Evolutionary conservation across 2,113 vertebrate genomes (phyloP), one percentile per base, ranked within the genome.

Genomic region (Dasyornis broadbenti): DNA sequence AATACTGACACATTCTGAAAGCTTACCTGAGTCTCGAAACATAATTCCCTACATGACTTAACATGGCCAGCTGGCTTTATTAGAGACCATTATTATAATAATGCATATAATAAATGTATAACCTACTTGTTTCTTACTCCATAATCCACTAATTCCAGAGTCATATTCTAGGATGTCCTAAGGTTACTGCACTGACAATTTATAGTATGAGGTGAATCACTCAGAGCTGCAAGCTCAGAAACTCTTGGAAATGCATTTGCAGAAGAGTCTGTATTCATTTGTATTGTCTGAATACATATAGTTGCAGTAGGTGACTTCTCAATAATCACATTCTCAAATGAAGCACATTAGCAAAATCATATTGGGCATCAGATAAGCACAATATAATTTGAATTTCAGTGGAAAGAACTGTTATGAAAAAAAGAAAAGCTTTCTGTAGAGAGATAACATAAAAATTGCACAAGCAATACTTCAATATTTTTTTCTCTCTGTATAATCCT

Each of bases 111-210:
- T 71, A 94, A 77, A 92, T 35, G 47, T 85, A 56, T 81, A 97
- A 86, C 92, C 68, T 95, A 40, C 75, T 92, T 3, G 15, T 61
- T 93, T 90, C 94, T 96, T 86, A 71, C 80, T 94, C 64, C 92
- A 75, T 68, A 86, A 83, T 85, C 85, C 82, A 96, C 84, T 91
- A 88, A 81, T 44, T 94, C 93, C 76, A 92, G 75, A 80, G 52
- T 87, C 31, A 10, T 49, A 40, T 70, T 86, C 75, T 78, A 52
- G 63, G 85, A 91, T 64, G 73, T 92, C 72, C 86, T 95, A 75
- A 78, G 76, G 44, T 91, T 91, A 86, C 68, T 47, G 44, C 42
- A 39, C 63, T 52, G 60, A 75, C 4, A 3, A 63, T 90, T 91
- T 92, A 68, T 28, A 83, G 63, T 50, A 73, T 52, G 49, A 90